Evolutionary conservation across 2,113 vertebrate genomes (phyloP).

Genomic region (Menura novaehollandiae): DNA sequence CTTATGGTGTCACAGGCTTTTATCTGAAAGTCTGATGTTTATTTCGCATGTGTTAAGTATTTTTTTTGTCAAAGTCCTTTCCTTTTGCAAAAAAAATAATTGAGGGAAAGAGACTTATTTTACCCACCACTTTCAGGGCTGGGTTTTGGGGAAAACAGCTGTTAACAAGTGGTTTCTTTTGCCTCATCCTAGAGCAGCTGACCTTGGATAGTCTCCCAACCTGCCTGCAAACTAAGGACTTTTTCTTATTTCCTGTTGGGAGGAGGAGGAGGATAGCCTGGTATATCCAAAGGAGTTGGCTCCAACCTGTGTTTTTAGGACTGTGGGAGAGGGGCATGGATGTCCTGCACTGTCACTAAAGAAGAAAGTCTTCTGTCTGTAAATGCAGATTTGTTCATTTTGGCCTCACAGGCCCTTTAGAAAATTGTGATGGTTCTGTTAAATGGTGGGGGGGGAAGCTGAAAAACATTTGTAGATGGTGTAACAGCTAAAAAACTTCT

Average conservation of each 20-base stretch:
- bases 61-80: background rate
- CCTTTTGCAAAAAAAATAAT: background rate
- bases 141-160: background rate
- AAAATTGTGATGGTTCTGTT: background rate
- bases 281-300: background rate
- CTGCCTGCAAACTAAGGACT: background rate
- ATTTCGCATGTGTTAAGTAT: background rate
- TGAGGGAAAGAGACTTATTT: background rate
- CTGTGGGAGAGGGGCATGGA: background rate
- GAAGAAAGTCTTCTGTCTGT: background rate
- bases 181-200: background rate
- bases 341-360: background rate
- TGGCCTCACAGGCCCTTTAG: background rate
- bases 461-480: background rate
- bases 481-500: background rate
- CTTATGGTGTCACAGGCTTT: background rate
- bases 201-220: background rate
- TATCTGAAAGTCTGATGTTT: background rate
- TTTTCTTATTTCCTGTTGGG: background rate
- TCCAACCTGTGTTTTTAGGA: background rate
- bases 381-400: background rate
- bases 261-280: background rate
- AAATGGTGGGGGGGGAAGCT: accelerated
- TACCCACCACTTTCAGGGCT: background rate
- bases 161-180: background rate